A percentile compares a stretch with the other conserved stretches of the same genome.
phyloP scores from a whole-genome alignment of 2,888 invertebrate species.

The Brachycybe producta region DNA sequence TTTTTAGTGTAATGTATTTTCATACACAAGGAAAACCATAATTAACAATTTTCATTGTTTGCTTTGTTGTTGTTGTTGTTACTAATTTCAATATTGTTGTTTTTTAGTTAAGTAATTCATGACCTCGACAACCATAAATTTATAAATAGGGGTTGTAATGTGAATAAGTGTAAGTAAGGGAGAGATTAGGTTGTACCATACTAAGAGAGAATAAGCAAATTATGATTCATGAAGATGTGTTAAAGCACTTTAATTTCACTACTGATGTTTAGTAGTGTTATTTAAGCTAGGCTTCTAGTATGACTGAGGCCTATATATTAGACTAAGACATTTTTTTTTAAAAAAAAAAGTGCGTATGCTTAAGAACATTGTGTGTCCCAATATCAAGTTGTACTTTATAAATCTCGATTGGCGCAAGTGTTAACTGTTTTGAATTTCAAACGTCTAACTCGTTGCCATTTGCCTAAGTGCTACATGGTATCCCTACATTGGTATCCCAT shows the following conservation, averaged over 20 bases:
- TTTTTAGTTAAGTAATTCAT: neutral
- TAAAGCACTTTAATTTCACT: conserved; percentile 6
- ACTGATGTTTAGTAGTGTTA: neutral
- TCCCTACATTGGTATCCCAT: no score
- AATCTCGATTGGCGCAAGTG: conserved; percentile 8
- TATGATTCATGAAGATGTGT: conserved; percentile 12
- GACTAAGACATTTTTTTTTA: no score
- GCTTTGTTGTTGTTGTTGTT: no score
- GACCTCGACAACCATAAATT: neutral
- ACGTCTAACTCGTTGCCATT: conserved; percentile 2
- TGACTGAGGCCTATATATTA: neutral
- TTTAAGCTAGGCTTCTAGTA: no score
- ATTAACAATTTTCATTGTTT: no score
- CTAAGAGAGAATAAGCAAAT: conserved; percentile 3
- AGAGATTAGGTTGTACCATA: neutral
- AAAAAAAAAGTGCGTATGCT: conserved; percentile 7
- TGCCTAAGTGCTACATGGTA: conserved; percentile 7
- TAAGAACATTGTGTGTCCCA: no score
- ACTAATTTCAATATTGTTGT: no score
- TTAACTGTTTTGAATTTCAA: neutral
- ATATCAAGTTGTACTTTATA: conserved; percentile 5
- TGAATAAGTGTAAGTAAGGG: no score
- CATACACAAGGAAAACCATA: no score
- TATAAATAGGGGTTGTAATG: conserved; percentile 3
- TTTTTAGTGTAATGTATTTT: no score